Conservation (phyloP, 2,113 vertebrate genomes). For the Bagarius yarrelli region DNA sequence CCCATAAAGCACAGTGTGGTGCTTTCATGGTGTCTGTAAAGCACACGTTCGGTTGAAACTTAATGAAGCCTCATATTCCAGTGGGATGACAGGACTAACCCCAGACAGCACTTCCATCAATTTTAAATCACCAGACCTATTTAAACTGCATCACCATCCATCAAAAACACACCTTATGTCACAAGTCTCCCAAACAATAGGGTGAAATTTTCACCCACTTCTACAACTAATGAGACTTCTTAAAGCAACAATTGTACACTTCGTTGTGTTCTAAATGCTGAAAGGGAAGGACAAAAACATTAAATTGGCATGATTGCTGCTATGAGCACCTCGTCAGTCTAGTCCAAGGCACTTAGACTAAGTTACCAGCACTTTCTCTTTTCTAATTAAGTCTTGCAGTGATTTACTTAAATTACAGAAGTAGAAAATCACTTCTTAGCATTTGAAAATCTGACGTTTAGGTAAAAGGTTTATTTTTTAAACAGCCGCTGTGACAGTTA, state of each 20-base stretch:
- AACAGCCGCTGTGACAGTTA: not conserved
- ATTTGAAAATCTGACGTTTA: not conserved
- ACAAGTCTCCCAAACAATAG: slow-evolving; percentile 13
- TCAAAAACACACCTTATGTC: slow-evolving; percentile 10
- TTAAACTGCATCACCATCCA: not conserved
- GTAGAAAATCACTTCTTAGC: not conserved
- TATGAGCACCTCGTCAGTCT: slow-evolving; percentile 18
- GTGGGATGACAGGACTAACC: not conserved
- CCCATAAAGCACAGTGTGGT: slow-evolving; percentile 30
- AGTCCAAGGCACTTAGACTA: slow-evolving; percentile 15
- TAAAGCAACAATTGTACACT: slow-evolving; percentile 21
- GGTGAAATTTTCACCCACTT: not conserved
- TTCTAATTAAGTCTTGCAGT: not conserved
- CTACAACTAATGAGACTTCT: slow-evolving; percentile 16
- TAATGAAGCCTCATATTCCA: slow-evolving; percentile 6
- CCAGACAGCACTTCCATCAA: not conserved
- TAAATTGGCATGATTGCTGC: slow-evolving; percentile 6
- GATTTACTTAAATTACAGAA: slow-evolving; percentile 7
- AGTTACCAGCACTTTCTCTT: slow-evolving; percentile 6
- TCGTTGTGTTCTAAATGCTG: slow-evolving; percentile 21
- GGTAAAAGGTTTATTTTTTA: not conserved
- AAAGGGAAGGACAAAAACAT: slow-evolving; percentile 28
- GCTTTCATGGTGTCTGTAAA: slow-evolving; percentile 42
- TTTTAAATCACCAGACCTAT: not conserved
- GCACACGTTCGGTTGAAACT: slow-evolving; percentile 11